Evolutionary conservation across 2,797 vertebrate species (phyloP).

Genomic region (Peromyscus aztecus): DNA sequence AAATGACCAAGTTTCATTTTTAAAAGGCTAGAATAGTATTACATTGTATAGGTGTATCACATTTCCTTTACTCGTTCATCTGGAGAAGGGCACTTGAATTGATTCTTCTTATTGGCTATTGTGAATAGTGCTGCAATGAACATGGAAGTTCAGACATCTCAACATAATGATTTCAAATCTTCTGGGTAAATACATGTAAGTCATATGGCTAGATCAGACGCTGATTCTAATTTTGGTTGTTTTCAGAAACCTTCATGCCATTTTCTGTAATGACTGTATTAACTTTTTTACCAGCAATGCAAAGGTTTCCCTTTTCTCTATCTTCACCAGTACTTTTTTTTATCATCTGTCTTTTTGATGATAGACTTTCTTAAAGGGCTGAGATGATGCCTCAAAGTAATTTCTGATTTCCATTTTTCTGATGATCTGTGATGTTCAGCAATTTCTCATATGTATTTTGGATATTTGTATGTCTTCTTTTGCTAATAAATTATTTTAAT

Average conservation of each 20-base stretch:
- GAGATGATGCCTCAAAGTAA: neutral
- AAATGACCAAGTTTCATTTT: neutral
- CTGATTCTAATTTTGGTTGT: neutral
- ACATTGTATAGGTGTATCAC: neutral
- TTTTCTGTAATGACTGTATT: neutral
- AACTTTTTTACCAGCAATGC: neutral
- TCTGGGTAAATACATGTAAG: neutral
- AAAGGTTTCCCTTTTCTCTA: neutral
- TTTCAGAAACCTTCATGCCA: neutral
- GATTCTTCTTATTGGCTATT: neutral
- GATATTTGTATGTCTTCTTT: neutral
- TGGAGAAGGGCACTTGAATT: neutral
- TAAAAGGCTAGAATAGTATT: neutral
- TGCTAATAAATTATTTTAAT: slow-evolving; percentile 44
- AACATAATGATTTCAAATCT: neutral
- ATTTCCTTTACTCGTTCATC: neutral
- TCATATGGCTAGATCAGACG: neutral
- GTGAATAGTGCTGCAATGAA: neutral
- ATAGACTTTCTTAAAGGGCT: neutral
- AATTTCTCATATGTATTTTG: neutral
- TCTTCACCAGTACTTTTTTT: neutral
- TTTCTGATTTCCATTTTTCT: slow-evolving; percentile 1
- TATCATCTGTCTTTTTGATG: neutral
- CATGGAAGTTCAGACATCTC: neutral
- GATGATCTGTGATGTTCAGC: neutral